A percentile compares a stretch with the other conserved stretches of the same genome.
Evolutionary conservation across 2,797 vertebrate genomes (phyloP).

Genomic region (Sternarchorhynchus goeldii): DNA sequence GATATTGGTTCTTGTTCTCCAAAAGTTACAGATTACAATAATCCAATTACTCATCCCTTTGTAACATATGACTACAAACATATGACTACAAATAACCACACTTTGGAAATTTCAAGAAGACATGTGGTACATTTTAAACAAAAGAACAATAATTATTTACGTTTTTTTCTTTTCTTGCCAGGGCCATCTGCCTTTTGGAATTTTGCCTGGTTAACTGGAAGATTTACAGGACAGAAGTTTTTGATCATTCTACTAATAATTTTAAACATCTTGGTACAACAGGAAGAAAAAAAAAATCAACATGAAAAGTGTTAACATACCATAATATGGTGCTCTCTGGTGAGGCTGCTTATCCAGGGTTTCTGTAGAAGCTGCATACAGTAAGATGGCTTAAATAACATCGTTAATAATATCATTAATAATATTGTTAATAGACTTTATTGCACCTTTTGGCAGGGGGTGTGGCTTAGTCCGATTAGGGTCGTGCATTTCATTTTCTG

Average conservation of each 20-base stretch:
- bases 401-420: too few relatives aligned
- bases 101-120: too few relatives aligned
- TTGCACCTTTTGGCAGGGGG: conserved; percentile 30
- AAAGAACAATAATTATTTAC: too few relatives aligned
- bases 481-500: conserved; percentile 54
- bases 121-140: too few relatives aligned
- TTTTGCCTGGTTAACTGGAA: too few relatives aligned
- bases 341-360: neutral
- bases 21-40: too few relatives aligned
- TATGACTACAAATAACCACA: too few relatives aligned
- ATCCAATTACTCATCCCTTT: too few relatives aligned
- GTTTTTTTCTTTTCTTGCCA: too few relatives aligned
- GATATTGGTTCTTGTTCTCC: too few relatives aligned
- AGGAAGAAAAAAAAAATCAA: neutral
- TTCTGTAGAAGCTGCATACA: conserved; percentile 29
- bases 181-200: too few relatives aligned
- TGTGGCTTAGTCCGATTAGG: conserved; percentile 21
- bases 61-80: too few relatives aligned
- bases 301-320: conserved; percentile 38
- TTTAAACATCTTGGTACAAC: neutral
- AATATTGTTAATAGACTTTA: neutral
- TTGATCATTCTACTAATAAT: neutral
- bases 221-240: neutral
- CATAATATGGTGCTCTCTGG: conserved; percentile 41
- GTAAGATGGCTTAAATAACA: neutral